Evolutionary conservation across 92 coral and sea anemone genomes (phyloP), one percentile per base, ranked within the genome.

Genomic region (Palythoa heliodiscus): DNA sequence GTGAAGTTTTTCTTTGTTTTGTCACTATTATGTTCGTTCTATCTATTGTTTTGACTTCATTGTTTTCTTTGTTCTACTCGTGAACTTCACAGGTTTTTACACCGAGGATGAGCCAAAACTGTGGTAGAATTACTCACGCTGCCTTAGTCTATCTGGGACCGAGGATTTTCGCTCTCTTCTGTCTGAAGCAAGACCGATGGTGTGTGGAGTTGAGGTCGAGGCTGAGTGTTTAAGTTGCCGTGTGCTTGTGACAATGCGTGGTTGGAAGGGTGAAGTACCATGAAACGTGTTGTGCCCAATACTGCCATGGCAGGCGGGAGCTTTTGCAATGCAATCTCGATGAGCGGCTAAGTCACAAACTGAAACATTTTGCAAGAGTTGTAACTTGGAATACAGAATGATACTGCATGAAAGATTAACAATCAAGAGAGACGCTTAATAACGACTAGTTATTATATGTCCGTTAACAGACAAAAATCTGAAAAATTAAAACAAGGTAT

Each of bases 261-360:
- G 94, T 16, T 81, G 89, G 80, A 92, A 94, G 55, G 98, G 98
- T 15, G 98, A 94, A 29, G 94, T 87, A 22, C 98, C 98, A 2
- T 91, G 82, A 77, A 94, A 90, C 84, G 86, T 84, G 75, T 67
- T 81, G 54, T 37, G 23, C 8, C 90, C 91, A 14, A 88, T 82
- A 38, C 75, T 87, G 48, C 86, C 73, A 58, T 89, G 86, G 64
- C 99, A 97, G 1, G 94, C 93, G 7, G 84, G 84, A 52, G 93
- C 82, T 82, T 89, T 94, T 70, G 86, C 82, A 57, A 97, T 91
- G 79, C 99, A 97, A 52, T 94, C 97, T 68, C 91, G 91, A 82
- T 97, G 99, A 64, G 97, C 92, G n/a, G 90, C 84, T 24, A 92
- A 86, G 70, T 90, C 94, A 76, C 99, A 97, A 23, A 86, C 99